Evolutionary conservation across 2,888 invertebrate genomes (phyloP), one percentile per base, ranked within the genome.

Genomic region (Drosophila prolongata): DNA sequence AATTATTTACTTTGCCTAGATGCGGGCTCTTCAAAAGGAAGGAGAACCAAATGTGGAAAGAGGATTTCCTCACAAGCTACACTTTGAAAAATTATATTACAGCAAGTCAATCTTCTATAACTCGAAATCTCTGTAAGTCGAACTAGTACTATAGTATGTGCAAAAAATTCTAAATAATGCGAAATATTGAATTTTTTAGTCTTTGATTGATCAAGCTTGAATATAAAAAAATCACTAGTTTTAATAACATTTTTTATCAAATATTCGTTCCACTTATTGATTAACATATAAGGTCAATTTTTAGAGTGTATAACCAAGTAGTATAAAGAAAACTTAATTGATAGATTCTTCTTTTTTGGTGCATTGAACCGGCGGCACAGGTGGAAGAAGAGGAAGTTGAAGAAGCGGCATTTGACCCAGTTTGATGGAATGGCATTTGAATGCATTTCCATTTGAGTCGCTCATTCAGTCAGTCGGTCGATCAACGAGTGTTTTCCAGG

Each of bases 321-420:
- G 16, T 38, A 6, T 14, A 40, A 11, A 14, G 40, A 10, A 16
- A 43, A 56, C 11, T 55, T 27, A 34, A 34, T 43, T 35, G 30
- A 24, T 14, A n/a, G 10, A 46, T 73, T 53, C 55, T 46, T 64
- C n/a, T 27, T 24, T 49, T 49, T 52, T 14, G 34, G 61, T 47
- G 50, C 74, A 71, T 64, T 71, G 74, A 65, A 50, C 55, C 46
- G 35, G 13, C n/a, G 11, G 50, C 49, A 53, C 65, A 71, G 65
- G 71, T 61, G 50, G 54, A 61, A 43, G 40, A 38, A 60, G 44
- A 27, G 38, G 70, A 58, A 58, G 34, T 19, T 19, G 55, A 61
- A 46, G 62, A 27, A 65, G 68, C 53, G 59, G 80, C 66, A 69
- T 61, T 75, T 78, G 81, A 78, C 81, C 85, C 70, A 82, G 30